A percentile compares a stretch with the other conserved stretches of the same genome.
phyloP scores from a whole-genome alignment of 2,888 invertebrate genomes.

The Philereme transversata region DNA sequence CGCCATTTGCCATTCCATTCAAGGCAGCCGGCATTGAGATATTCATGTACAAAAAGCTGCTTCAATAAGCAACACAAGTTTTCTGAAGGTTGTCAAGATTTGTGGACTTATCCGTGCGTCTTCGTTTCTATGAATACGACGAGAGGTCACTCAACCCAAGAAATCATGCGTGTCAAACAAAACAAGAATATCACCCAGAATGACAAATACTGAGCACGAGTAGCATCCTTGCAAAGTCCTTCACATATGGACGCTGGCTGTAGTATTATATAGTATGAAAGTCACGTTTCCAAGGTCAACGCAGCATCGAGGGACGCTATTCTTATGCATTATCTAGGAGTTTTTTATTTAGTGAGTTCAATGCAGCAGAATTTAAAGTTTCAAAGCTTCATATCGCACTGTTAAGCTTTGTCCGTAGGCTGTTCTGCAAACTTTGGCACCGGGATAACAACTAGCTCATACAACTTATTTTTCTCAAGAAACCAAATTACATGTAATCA shows the following conservation, averaged over 20 bases:
- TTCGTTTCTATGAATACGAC: neutral
- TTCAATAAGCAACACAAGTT: neutral
- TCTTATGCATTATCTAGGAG: conserved; percentile 25
- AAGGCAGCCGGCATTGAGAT: neutral
- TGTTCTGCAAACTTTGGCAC: no score
- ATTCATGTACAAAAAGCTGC: conserved; percentile 8
- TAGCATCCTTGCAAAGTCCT: conserved; percentile 36
- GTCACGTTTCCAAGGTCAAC: conserved; percentile 38
- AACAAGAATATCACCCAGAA: conserved; percentile 6
- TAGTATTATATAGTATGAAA: conserved; percentile 25
- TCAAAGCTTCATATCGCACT: no score
- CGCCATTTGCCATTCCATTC: neutral
- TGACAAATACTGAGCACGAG: conserved; percentile 5
- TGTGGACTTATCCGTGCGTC: no score
- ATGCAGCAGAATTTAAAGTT: no score
- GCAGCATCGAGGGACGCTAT: conserved; percentile 26
- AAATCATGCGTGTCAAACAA: neutral
- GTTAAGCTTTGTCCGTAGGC: no score
- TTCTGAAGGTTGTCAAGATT: no score
- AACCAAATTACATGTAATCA: no score
- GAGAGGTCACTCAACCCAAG: conserved; percentile 14
- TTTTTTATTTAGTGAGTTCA: neutral
- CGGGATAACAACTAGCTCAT: no score
- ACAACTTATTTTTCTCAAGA: no score
- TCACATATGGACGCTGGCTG: conserved; percentile 27